Evolutionary conservation across 2,888 invertebrate species (phyloP).

Genomic region (Nomada flava): DNA sequence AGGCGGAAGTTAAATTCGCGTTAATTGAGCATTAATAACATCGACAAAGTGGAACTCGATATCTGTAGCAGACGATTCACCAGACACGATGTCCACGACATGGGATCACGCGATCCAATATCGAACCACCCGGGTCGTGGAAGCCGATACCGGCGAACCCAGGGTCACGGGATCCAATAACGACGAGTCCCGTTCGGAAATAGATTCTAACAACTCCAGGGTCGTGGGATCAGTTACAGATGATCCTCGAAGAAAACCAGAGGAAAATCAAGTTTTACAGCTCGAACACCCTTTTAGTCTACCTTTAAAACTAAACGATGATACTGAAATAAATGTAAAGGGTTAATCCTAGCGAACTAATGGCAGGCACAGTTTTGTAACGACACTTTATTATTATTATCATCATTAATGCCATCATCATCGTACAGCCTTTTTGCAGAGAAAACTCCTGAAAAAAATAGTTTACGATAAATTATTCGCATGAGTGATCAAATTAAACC

Average conservation of each 20-base stretch:
- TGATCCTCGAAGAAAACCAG: not conserved
- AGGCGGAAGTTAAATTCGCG: not conserved
- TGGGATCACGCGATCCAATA: constrained; percentile 49
- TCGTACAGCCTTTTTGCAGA: too few relatives aligned
- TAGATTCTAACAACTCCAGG: constrained; percentile 34
- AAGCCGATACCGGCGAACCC: constrained; percentile 41
- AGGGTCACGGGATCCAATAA: constrained; percentile 49
- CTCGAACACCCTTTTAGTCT: not conserved
- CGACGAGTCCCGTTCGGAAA: constrained; percentile 32
- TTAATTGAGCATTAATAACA: constrained; percentile 1
- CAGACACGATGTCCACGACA: constrained; percentile 28
- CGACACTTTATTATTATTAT: too few relatives aligned
- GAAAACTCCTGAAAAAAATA: too few relatives aligned
- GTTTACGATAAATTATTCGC: too few relatives aligned
- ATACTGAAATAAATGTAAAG: too few relatives aligned
- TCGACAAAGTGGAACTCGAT: not conserved
- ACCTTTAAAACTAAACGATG: too few relatives aligned
- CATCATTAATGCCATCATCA: too few relatives aligned
- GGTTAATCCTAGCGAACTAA: too few relatives aligned
- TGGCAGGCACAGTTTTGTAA: too few relatives aligned
- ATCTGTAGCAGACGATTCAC: constrained; percentile 19
- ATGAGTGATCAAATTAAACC: too few relatives aligned
- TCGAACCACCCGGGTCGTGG: constrained; percentile 30
- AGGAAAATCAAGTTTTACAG: constrained; percentile 6
- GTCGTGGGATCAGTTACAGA: not conserved